These are phyloP conservation scores for Aplodontia rufa DNA, from an alignment of 2,113 vertebrate species.

Conservation along the genomic window DNA sequence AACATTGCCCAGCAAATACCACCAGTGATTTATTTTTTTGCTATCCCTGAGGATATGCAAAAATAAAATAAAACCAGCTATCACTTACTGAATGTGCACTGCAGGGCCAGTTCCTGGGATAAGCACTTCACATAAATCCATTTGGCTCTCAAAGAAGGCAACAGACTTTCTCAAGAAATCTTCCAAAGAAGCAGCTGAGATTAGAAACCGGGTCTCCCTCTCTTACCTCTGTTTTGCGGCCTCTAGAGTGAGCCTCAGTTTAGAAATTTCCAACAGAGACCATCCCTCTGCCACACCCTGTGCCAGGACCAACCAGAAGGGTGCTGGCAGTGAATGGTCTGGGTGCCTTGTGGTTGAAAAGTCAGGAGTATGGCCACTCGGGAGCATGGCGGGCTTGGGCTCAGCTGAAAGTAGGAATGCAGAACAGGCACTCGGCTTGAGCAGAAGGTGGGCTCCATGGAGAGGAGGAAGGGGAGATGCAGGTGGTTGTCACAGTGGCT, in stretches of 20 bases:
- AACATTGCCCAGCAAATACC: neutral
- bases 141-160: neutral
- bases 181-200: neutral
- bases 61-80: neutral
- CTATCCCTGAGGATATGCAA: neutral
- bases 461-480: neutral
- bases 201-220: neutral
- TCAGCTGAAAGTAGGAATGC: neutral
- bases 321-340: neutral
- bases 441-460: neutral
- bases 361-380: neutral
- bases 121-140: fast-evolving
- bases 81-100: neutral
- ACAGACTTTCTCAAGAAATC: neutral
- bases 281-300: neutral
- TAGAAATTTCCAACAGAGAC: neutral
- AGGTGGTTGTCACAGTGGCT: neutral
- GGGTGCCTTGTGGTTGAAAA: neutral
- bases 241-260: neutral
- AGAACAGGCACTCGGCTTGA: neutral
- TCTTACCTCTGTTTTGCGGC: neutral
- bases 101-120: neutral
- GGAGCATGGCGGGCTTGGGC: fast-evolving
- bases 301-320: neutral
- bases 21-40: neutral